phyloP scores from a whole-genome alignment of 92 coral and sea anemone species.

The Heteractis magnifica region DNA sequence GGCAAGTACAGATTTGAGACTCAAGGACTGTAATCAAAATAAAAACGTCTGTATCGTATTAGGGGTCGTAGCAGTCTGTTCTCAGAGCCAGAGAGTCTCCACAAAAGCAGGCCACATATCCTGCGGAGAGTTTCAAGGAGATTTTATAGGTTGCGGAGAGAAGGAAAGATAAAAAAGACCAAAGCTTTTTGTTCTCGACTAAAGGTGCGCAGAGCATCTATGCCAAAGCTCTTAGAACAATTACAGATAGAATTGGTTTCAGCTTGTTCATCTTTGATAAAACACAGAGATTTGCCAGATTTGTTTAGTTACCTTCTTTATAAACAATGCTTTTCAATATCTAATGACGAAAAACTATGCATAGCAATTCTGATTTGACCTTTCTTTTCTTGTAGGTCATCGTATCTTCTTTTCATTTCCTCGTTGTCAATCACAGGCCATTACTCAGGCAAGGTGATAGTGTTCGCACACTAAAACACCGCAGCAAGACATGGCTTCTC shows the following conservation, averaged over 20 bases:
- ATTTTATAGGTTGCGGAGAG: not conserved
- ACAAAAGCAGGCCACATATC: not conserved
- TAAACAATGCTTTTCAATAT: slow-evolving; percentile 1
- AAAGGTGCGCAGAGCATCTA: not conserved
- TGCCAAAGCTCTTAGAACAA: not conserved
- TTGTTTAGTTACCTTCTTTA: not conserved
- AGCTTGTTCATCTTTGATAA: slow-evolving; percentile 5
- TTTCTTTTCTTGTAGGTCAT: slow-evolving; percentile 24
- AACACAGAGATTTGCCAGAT: slow-evolving; percentile 3
- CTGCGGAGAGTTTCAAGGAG: not conserved
- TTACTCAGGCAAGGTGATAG: not conserved
- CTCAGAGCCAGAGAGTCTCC: not conserved
- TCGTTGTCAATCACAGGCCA: slow-evolving; percentile 30
- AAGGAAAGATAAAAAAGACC: not conserved
- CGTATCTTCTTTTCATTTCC: slow-evolving; percentile 25
- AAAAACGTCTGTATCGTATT: not conserved
- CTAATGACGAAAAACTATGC: not conserved
- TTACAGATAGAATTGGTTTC: not conserved
- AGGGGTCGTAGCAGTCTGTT: not conserved
- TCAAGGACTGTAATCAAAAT: not conserved
- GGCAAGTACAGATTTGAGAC: not conserved
- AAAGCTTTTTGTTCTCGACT: not conserved
- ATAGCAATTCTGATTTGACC: slow-evolving; percentile 19
- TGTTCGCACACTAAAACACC: not conserved
- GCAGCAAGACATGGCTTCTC: slow-evolving; percentile 15